A percentile compares a stretch with the other conserved stretches of the same genome.
These are phyloP conservation scores for Ictidomys tridecemlineatus DNA, from an alignment of 2,113 vertebrate genomes.

Conservation along the genomic window DNA sequence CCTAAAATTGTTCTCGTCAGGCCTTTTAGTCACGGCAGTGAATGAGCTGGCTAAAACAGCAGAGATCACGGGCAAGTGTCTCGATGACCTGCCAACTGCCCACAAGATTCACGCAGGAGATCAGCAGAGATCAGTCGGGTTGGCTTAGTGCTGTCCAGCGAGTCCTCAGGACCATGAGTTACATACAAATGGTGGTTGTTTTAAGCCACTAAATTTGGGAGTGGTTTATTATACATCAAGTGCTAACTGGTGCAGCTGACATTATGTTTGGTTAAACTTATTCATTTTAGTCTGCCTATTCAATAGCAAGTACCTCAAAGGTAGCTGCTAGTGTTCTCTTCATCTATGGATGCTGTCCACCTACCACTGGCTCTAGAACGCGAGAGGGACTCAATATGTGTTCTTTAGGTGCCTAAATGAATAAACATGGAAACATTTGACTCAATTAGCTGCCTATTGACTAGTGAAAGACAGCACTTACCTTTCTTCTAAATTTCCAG, in stretches of 20 bases:
- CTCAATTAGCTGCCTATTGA: neutral
- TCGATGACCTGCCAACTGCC: too few species aligned
- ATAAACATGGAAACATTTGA: neutral
- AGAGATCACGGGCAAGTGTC: too few species aligned
- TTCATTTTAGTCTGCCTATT: neutral
- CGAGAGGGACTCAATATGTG: neutral
- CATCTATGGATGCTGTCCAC: neutral
- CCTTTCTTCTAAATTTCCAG: neutral
- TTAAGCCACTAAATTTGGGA: neutral
- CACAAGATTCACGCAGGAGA: too few species aligned
- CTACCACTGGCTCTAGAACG: neutral
- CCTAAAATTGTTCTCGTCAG: too few species aligned
- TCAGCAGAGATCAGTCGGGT: too few species aligned
- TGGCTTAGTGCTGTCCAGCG: too few species aligned
- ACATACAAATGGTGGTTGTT: too few species aligned
- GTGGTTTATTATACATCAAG: neutral
- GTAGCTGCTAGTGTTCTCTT: neutral
- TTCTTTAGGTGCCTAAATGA: neutral
- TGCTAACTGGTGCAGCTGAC: neutral
- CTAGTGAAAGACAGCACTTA: neutral
- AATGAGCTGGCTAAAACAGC: too few species aligned
- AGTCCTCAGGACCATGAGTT: too few species aligned
- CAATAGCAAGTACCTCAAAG: neutral
- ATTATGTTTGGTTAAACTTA: neutral
- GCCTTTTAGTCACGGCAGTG: too few species aligned